Percentiles rank a stretch among this genome's conserved stretches.
Evolutionary conservation across 1,140 invertebrate genomes (phyloP).

Genomic region (Diuraphis noxia): DNA sequence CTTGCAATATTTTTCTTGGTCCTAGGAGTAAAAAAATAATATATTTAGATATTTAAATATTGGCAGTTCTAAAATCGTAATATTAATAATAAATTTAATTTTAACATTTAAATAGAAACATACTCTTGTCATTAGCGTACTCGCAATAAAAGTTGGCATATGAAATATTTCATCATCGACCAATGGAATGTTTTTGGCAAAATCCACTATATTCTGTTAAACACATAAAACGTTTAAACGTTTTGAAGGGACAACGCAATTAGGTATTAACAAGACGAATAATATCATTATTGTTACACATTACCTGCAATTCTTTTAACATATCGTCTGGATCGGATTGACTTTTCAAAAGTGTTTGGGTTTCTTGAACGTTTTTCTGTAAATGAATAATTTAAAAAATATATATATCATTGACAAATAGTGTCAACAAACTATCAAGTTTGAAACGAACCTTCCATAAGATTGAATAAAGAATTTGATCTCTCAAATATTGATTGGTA

Average conservation of each 20-base stretch:
- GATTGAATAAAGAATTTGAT: constrained; percentile 85
- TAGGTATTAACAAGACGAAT: neutral
- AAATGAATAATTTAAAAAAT: constrained; percentile 58
- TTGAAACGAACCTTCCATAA: constrained; percentile 74
- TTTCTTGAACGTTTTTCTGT: constrained; percentile 80
- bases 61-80: neutral
- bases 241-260: neutral
- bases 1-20: constrained; percentile 58
- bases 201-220: constrained; percentile 76
- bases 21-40: constrained; percentile 55
- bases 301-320: constrained; percentile 78
- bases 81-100: neutral
- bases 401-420: neutral
- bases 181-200: constrained; percentile 75
- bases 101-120: constrained; percentile 30
- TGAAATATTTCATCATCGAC: constrained; percentile 78
- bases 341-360: constrained; percentile 71
- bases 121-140: constrained; percentile 70
- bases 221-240: constrained; percentile 51
- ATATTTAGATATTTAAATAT: neutral
- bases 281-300: neutral
- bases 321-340: constrained; percentile 74
- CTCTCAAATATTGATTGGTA: constrained; percentile 77
- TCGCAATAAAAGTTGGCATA: constrained; percentile 75
- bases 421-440: neutral